Base-by-base conservation (phyloP, 2,113 vertebrate genomes). In the Grammomys surdaster region DNA sequence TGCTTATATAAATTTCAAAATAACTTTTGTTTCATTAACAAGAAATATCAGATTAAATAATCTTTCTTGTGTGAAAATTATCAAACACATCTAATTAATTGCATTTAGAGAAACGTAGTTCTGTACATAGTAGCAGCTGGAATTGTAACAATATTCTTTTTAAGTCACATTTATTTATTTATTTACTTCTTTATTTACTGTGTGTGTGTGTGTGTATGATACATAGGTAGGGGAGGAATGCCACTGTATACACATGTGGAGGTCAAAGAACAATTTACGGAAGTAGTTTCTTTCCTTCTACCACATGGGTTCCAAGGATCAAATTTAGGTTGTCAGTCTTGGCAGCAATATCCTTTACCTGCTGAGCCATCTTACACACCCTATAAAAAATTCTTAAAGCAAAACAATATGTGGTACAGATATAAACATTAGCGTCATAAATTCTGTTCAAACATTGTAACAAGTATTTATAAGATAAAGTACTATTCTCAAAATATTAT, bases 1-100 rank as follows among this genome's bases (percentile, higher is more conserved):
- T 80, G 31, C 31, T 54, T 54, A 17, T 14, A 51, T 54, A 95
- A 95, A 78, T 93, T 89, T 69, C 80, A 43, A 94, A 10, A 91
- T 86, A 70, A 85, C 85, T 89, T 84, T 17, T 93, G 28, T 84
- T 90, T 72, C 86, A 93, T 11, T 63, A 22, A 93, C 14, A 93
- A 58, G 51, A 96, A 95, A 90, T 85, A 16, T 31, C 88, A 73
- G 95, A 89, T 91, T 91, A 93, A 58, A 91, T 24, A 88, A 92
- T 5, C 28, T 96, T 95, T 60, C 22, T 70, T 82, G 19, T 13
- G 13, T 80, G 26, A 73, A 92, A 92, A 89, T 87, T 93, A 93
- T 78, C 90, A 69, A 3, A 67, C 16, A 70, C 31, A 73, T 96
- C 96, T 84, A 63, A 88, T 88, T 96, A 69, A 88, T 85, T 96